Base-by-base conservation (phyloP, 2,797 vertebrate species). In the Alca torda region DNA sequence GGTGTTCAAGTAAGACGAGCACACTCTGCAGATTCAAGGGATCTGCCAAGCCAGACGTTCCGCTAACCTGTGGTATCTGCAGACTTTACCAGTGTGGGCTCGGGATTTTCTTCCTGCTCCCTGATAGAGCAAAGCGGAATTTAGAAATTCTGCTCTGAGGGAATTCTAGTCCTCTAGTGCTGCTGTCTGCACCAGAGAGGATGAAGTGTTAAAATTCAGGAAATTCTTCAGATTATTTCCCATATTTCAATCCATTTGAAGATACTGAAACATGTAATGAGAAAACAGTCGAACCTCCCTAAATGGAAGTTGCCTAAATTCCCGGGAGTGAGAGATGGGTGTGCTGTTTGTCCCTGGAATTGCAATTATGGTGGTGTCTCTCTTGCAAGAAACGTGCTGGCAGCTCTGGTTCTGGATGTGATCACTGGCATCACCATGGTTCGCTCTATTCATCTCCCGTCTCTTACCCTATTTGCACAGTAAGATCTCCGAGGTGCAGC, bases 401-500 rank as follows among this genome's bases (percentile, higher is more conserved):
- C 69, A 72, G 61, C 26, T 88, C 59, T 53, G 53, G 13, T n/a
- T 83, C 85, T 56, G 85, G 24, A n/a, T 68, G 73, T 26, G 54
- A 43, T 84, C 65, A 15, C 56, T 33, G 57, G 76, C 31, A 74
- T 53, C 65, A 45, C 50, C 45, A 10, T 2, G 1, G 25, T 45
- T 59, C 18, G 0, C 30, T 56, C 65, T 73, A 3, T 31, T 60
- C 3, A 1, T 70, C 51, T 76, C 39, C 35, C 0, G 2, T 21
- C 31, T 64, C 53, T 63, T 65, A 37, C 45, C 60, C n/a, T 60
- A 4, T 91, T 72, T 77, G 43, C 68, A 37, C 75, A 85, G 60
- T 45, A 60, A 89, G 78, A 83, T 94, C 82, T 92, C 87, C 60
- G 46, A 56, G 60, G 82, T 65, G 68, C 25, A 6, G 64, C 61